These are phyloP conservation scores for Clistopyga incitator DNA, from an alignment of 2,888 invertebrate genomes.

Conservation along the genomic window DNA sequence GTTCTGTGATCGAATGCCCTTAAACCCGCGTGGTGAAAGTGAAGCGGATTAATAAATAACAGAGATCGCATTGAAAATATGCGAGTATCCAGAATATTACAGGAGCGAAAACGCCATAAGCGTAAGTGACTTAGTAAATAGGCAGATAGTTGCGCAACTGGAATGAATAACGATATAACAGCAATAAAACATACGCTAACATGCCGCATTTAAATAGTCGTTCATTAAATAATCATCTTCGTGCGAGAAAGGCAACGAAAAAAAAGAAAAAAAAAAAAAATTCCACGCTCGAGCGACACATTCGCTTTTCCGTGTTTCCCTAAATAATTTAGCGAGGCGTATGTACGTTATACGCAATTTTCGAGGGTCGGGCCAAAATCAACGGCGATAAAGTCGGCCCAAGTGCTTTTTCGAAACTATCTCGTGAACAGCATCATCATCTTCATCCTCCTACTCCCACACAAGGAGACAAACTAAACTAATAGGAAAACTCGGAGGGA, in stretches of 20 bases:
- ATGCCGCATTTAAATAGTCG: slow-evolving; percentile 3
- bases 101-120: slow-evolving; percentile 29
- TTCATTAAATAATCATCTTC: neutral
- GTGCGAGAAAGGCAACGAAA: neutral
- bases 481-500: slow-evolving; percentile 29
- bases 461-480: slow-evolving; percentile 28
- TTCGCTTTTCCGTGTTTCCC: neutral
- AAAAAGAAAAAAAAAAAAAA: neutral
- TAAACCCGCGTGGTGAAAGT: slow-evolving; percentile 68
- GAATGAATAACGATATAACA: slow-evolving; percentile 5
- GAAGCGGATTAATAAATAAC: slow-evolving; percentile 65
- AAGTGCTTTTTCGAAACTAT: slow-evolving; percentile 42
- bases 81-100: slow-evolving; percentile 56
- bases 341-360: neutral
- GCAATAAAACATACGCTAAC: slow-evolving; percentile 9
- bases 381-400: slow-evolving; percentile 51
- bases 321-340: slow-evolving; percentile 5
- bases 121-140: slow-evolving; percentile 13
- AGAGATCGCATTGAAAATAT: slow-evolving; percentile 72
- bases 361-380: slow-evolving; percentile 60
- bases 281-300: neutral
- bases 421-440: slow-evolving; percentile 1
- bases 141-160: slow-evolving; percentile 26
- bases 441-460: slow-evolving; percentile 1
- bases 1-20: neutral